These are phyloP conservation scores for Stigmatopora nigra DNA, from an alignment of 2,113 vertebrate species.

Conservation along the genomic window DNA sequence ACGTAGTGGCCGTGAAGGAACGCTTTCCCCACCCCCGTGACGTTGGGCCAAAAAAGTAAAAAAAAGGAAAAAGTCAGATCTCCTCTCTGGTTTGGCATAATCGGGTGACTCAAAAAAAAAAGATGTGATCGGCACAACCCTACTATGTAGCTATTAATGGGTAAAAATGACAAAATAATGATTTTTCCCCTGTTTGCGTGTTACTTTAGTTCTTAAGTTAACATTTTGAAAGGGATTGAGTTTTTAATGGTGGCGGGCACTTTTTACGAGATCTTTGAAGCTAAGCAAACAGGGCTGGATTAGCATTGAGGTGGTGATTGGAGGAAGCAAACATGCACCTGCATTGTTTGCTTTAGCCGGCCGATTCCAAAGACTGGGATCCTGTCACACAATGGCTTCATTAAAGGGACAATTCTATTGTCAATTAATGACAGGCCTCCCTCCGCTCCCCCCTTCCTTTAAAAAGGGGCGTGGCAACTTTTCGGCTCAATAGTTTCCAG, in stretches of 20 bases:
- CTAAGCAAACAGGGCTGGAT: background rate
- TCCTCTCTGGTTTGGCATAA: too few relatives aligned
- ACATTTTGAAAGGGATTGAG: too few relatives aligned
- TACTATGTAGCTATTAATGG: too few relatives aligned
- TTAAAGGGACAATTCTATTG: conserved; percentile 60
- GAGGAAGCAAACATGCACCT: conserved; percentile 19
- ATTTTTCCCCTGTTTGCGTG: too few relatives aligned
- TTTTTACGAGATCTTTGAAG: background rate
- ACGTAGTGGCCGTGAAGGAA: too few relatives aligned
- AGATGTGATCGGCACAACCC: too few relatives aligned
- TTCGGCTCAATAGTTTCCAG: background rate
- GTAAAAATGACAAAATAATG: too few relatives aligned
- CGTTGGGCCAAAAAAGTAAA: too few relatives aligned
- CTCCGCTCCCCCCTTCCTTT: conserved; percentile 37
- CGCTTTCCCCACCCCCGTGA: too few relatives aligned
- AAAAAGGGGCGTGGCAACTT: background rate
- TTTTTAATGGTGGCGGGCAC: background rate
- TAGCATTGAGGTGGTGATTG: conserved; percentile 4
- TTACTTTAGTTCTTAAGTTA: too few relatives aligned
- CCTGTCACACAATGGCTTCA: conserved; percentile 55
- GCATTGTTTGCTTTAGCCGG: conserved; percentile 42
- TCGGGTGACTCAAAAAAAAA: too few relatives aligned
- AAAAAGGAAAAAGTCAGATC: too few relatives aligned
- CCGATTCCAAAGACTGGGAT: conserved; percentile 46
- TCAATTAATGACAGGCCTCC: conserved; percentile 50